Evolutionary conservation across 2,797 vertebrate genomes (phyloP).

Genomic region (Enteromius argenteus): DNA sequence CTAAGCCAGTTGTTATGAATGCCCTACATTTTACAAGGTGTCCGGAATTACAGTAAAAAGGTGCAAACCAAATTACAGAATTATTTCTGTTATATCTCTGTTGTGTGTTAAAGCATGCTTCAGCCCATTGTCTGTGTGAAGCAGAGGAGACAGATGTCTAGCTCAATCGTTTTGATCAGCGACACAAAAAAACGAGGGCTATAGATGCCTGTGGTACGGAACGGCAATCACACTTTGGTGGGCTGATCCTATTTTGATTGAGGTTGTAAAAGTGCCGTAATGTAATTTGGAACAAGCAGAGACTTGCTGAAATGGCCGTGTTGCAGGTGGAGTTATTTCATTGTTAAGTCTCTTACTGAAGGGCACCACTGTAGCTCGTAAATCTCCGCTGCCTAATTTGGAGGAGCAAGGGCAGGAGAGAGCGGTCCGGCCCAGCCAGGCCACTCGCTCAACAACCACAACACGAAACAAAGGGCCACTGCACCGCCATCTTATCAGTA

Average conservation of each 20-base stretch:
- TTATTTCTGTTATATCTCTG: not conserved
- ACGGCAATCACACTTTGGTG: slow-evolving; percentile 57
- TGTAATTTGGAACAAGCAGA: slow-evolving; percentile 62
- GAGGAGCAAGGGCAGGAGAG: slow-evolving; percentile 58
- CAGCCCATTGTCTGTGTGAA: slow-evolving; percentile 35
- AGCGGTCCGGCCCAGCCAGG: slow-evolving; percentile 48
- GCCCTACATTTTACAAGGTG: not conserved
- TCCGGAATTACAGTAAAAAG: not conserved
- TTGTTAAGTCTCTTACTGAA: slow-evolving; percentile 74
- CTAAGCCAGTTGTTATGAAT: not conserved
- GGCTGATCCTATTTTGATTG: slow-evolving; percentile 62
- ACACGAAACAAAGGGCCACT: slow-evolving; percentile 57
- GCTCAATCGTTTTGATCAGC: slow-evolving; percentile 47
- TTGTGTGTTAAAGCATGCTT: slow-evolving; percentile 39
- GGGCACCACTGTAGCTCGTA: slow-evolving; percentile 74
- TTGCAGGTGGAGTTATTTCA: slow-evolving; percentile 62
- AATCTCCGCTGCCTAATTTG: slow-evolving; percentile 74
- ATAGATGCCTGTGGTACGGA: slow-evolving; percentile 52
- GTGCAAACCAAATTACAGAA: not conserved
- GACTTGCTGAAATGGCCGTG: slow-evolving; percentile 66
- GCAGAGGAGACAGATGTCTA: slow-evolving; percentile 46
- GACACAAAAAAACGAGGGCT: slow-evolving; percentile 43
- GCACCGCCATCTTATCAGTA: slow-evolving; percentile 58
- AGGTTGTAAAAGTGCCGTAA: slow-evolving; percentile 62
- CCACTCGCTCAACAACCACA: slow-evolving; percentile 47